These are phyloP conservation scores for Lordiphosa collinella DNA, from an alignment of 1,140 invertebrate species.

Conservation along the genomic window DNA sequence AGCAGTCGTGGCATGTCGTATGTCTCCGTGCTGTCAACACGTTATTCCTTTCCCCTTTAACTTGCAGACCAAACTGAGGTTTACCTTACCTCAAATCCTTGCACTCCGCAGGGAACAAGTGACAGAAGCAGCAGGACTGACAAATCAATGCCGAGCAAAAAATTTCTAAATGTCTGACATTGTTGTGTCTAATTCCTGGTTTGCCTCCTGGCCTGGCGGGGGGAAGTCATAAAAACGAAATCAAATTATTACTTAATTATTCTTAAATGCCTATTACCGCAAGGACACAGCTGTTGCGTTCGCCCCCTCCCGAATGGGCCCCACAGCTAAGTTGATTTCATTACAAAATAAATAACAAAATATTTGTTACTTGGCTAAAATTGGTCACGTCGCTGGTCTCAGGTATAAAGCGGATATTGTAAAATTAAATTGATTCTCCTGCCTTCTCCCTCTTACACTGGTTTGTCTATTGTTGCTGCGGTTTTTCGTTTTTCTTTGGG, in stretches of 20 bases:
- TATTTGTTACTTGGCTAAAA: constrained; percentile 72
- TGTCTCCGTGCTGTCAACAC: constrained; percentile 30
- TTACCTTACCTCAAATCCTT: constrained; percentile 27
- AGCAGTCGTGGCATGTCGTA: constrained; percentile 20
- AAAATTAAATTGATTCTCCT: constrained; percentile 70
- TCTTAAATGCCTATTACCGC: constrained; percentile 47
- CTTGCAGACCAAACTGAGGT: constrained; percentile 14
- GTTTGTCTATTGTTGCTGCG: constrained; percentile 18
- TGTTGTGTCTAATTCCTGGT: neutral
- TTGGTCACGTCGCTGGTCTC: constrained; percentile 65
- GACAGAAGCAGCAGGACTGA: too few species aligned
- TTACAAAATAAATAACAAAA: constrained; percentile 63
- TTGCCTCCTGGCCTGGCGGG: too few species aligned
- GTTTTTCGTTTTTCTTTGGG: constrained; percentile 30
- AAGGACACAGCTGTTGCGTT: constrained; percentile 30
- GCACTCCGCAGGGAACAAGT: too few species aligned
- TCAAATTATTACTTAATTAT: constrained; percentile 75
- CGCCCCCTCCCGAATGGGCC: neutral
- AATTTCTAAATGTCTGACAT: constrained; percentile 10
- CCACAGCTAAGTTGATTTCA: constrained; percentile 42
- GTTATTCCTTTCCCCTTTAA: neutral
- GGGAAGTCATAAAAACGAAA: constrained; percentile 28
- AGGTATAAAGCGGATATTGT: constrained; percentile 77
- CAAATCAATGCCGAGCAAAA: too few species aligned
- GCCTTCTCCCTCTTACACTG: neutral